Evolutionary conservation across 1,140 invertebrate species (phyloP), one percentile per base, ranked within the genome.

Genomic region (Orchesella cincta): DNA sequence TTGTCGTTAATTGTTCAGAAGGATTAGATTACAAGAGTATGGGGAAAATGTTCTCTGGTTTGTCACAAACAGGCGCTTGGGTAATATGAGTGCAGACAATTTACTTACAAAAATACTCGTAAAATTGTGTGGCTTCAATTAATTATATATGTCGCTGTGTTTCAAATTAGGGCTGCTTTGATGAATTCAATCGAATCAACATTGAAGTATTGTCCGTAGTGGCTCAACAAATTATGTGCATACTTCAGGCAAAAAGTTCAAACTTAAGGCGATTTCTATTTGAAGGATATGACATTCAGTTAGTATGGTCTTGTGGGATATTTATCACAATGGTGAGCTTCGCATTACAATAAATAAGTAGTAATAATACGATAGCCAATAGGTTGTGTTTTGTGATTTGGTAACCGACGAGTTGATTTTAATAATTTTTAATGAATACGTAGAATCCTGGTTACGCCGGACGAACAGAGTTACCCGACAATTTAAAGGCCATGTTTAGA

Each of bases 131-230:
- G 8, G 23, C 14, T 57, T 14, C 23, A 14, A 14, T 57, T 57
- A n/a, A n/a, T n/a, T n/a, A n/a, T n/a, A n/a, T n/a, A n/a, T n/a
- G n/a, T n/a, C n/a, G n/a, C n/a, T n/a, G 12, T 26, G 23, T 57
- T 57, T 46, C 5, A 12, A 18, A 18, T 57, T 95, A 93, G 93
- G 93, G 93, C 18, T 95, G 93, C 83, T 96, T 94, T 85, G 94
- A 95, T 84, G 93, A 96, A 84, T 96, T 96, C 84, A 95, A 96
- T 85, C 87, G 94, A 75, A 96, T 96, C 80, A 93, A 95, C 84
- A 92, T 96, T 82, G 94, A 95, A 86, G 94, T 96, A 8, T 84
- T 96, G 36, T 95, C 93, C 1, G 94, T 96, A 39, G 93, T 95
- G 0, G 94, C 92, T 20, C 92, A 93, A 84, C 92, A 94, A 85